These are phyloP conservation scores for Drosophila ambigua DNA, from an alignment of 1,140 invertebrate species.

Conservation along the genomic window DNA sequence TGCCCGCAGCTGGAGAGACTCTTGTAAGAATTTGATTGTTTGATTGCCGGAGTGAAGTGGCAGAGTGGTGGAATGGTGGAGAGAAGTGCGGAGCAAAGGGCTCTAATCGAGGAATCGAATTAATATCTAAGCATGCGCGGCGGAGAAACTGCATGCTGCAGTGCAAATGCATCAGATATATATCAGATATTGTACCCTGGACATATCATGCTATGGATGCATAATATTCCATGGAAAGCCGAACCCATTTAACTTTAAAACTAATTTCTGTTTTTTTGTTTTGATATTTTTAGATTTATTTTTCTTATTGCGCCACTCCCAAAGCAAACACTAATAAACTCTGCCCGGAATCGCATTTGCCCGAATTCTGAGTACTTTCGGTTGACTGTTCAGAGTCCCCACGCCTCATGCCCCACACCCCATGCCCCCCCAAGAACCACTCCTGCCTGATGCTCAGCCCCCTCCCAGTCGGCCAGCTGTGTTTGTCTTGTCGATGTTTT, in stretches of 20 bases:
- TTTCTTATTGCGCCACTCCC: slow-evolving; percentile 27
- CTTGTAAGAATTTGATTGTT: slow-evolving; percentile 68
- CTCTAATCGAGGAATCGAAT: slow-evolving; percentile 32
- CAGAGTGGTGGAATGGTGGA: too few species aligned
- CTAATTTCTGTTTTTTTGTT: not conserved
- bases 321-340: not conserved
- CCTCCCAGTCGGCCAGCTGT: slow-evolving; percentile 35
- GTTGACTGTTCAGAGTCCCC: too few species aligned
- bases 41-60: slow-evolving; percentile 22
- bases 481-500: slow-evolving; percentile 41
- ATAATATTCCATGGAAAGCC: too few species aligned
- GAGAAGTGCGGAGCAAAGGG: slow-evolving; percentile 10
- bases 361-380: slow-evolving; percentile 26
- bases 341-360: slow-evolving; percentile 31
- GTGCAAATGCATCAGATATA: too few species aligned
- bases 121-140: slow-evolving; percentile 15
- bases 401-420: slow-evolving; percentile 4
- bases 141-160: too few species aligned
- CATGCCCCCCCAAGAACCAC: not conserved
- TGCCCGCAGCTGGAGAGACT: slow-evolving; percentile 13
- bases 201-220: too few species aligned
- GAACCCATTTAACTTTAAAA: too few species aligned
- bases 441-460: not conserved
- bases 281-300: slow-evolving; percentile 16
- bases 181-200: too few species aligned